A percentile compares a stretch with the other conserved stretches of the same genome.
phyloP scores from a whole-genome alignment of 2,888 invertebrate species.

The Sinotaia quadrata region DNA sequence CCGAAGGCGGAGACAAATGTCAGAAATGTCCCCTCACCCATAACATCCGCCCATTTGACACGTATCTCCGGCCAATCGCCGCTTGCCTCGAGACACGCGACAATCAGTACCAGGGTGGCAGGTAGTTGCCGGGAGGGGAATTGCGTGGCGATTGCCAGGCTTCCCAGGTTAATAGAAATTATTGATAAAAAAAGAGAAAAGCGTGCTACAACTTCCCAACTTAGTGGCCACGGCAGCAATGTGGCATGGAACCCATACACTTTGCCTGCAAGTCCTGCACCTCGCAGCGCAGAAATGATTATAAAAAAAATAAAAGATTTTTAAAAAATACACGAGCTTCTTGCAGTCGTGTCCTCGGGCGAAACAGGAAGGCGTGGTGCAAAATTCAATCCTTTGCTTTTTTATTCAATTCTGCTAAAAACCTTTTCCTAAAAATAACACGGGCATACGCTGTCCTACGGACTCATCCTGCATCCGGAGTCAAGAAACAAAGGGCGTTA shows the following conservation, averaged over 20 bases:
- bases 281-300: no score
- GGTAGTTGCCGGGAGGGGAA: constrained; percentile 3
- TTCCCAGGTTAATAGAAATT: constrained; percentile 29
- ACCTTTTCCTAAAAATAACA: no score
- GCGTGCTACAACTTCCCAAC: constrained; percentile 4
- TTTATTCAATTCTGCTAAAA: neutral
- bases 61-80: constrained; percentile 2
- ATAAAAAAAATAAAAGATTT: constrained; percentile 15
- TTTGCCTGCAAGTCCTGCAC: no score
- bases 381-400: constrained; percentile 8
- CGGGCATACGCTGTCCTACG: constrained; percentile 11
- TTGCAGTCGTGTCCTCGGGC: constrained; percentile 21
- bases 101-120: neutral
- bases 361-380: constrained; percentile 7
- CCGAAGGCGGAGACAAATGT: neutral
- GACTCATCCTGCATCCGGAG: constrained; percentile 9
- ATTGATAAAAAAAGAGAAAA: constrained; percentile 25
- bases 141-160: constrained; percentile 17
- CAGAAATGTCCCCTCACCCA: neutral
- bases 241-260: constrained; percentile 20
- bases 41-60: neutral
- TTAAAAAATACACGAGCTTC: constrained; percentile 6
- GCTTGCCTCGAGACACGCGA: constrained; percentile 7
- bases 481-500: constrained; percentile 7
- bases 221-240: constrained; percentile 3